A percentile compares a stretch with the other conserved stretches of the same genome.
Evolutionary conservation across 2,797 vertebrate genomes (phyloP).

Genomic region (Onychomys arenicola): DNA sequence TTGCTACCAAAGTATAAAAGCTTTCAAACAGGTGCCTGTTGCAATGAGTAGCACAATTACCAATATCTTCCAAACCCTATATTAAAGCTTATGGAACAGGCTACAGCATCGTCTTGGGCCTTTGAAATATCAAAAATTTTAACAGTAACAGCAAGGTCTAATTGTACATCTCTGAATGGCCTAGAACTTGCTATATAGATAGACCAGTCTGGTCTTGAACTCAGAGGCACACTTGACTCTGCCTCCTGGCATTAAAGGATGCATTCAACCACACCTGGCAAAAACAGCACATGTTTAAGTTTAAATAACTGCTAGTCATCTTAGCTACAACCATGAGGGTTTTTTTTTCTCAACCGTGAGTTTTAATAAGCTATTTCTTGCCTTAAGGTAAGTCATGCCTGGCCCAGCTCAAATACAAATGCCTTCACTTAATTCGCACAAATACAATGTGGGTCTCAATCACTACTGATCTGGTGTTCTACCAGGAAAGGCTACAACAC

Average conservation of each 20-base stretch:
- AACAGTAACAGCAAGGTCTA: not conserved
- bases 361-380: not conserved
- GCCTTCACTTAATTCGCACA: not conserved
- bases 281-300: not conserved
- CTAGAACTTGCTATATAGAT: not conserved
- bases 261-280: not conserved
- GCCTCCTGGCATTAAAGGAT: not conserved
- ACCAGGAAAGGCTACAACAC: not conserved
- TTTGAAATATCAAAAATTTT: conserved; percentile 35
- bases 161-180: not conserved
- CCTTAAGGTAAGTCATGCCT: not conserved
- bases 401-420: not conserved
- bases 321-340: not conserved
- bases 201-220: not conserved
- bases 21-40: not conserved
- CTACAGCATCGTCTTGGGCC: not conserved
- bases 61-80: conserved; percentile 24
- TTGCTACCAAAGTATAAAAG: not conserved
- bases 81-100: not conserved
- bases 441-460: not conserved
- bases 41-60: conserved; percentile 16
- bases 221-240: not conserved
- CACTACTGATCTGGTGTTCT: not conserved
- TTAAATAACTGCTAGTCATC: not conserved
- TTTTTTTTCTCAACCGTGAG: too few species aligned